These are phyloP conservation scores for Drosophila aff. DNA, from an alignment of 1,140 invertebrate species.

Conservation along the genomic window DNA sequence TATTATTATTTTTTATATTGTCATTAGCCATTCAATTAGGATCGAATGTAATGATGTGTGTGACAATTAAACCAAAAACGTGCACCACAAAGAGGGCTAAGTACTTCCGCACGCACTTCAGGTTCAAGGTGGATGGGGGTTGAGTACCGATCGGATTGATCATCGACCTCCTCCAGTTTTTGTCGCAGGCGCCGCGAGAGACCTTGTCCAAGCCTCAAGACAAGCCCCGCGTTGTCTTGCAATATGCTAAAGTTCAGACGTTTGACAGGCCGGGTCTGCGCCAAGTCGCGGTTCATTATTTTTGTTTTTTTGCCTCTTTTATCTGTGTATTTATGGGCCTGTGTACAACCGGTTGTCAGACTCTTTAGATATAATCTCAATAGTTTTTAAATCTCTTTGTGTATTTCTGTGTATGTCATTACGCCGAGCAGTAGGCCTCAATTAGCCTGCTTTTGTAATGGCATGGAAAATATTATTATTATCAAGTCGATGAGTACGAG, in stretches of 20 bases:
- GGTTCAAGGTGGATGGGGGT: constrained; percentile 33
- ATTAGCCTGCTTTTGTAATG: constrained; percentile 64
- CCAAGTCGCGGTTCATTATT: constrained; percentile 28
- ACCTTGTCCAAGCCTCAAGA: constrained; percentile 53
- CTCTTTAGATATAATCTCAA: constrained; percentile 64
- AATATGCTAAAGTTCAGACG: constrained; percentile 75
- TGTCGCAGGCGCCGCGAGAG: constrained; percentile 23
- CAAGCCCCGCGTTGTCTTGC: constrained; percentile 56
- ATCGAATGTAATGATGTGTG: constrained; percentile 1
- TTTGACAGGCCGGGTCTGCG: constrained; percentile 47
- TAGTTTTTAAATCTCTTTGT: constrained; percentile 27
- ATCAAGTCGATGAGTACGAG: constrained; percentile 13
- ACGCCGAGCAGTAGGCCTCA: constrained; percentile 20
- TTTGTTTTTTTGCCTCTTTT: constrained; percentile 15
- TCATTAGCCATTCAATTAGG: constrained; percentile 9
- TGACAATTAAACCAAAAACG: constrained; percentile 34
- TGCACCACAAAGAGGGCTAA: constrained; percentile 7
- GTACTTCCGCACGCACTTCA: constrained; percentile 41
- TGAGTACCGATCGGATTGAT: constrained; percentile 25
- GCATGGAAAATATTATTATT: constrained; percentile 42
- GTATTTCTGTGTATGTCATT: constrained; percentile 37
- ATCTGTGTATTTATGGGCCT: constrained; percentile 45
- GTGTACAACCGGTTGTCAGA: constrained; percentile 61
- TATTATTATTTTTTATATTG: constrained; percentile 16
- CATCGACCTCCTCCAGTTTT: constrained; percentile 15